Evolutionary conservation across 2,888 invertebrate species (phyloP).

Genomic region (Phengaris alcon): DNA sequence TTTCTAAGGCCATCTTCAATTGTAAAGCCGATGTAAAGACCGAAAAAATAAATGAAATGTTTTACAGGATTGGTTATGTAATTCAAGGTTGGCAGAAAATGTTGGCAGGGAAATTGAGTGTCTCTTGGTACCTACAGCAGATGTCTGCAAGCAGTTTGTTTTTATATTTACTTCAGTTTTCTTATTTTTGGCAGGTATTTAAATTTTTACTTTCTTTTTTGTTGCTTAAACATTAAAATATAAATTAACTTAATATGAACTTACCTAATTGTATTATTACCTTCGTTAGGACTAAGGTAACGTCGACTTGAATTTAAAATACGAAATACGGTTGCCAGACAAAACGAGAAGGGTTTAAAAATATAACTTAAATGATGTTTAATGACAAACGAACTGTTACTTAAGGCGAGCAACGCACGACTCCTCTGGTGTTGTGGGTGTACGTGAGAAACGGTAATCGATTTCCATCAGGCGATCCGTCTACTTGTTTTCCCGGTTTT

Average conservation of each 20-base stretch:
- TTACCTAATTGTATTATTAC: neutral
- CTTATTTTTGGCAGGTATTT: neutral
- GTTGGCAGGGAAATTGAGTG: too few relatives aligned
- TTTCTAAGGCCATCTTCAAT: neutral
- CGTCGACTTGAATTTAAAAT: neutral
- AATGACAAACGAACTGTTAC: too few relatives aligned
- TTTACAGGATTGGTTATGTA: neutral
- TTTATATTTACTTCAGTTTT: neutral
- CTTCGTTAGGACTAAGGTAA: neutral
- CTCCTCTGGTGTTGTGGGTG: too few relatives aligned
- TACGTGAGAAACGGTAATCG: too few relatives aligned
- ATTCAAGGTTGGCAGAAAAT: neutral
- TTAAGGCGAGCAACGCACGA: too few relatives aligned
- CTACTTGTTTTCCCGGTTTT: too few relatives aligned
- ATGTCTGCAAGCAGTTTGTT: neutral
- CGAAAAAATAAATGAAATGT: neutral
- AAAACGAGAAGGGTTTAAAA: neutral
- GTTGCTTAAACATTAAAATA: neutral
- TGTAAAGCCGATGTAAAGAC: neutral
- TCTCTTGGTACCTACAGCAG: too few relatives aligned
- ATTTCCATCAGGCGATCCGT: too few relatives aligned
- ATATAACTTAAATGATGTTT: neutral
- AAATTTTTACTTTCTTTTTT: neutral
- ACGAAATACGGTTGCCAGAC: neutral
- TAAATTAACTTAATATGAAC: neutral